Conservation (phyloP, 2,888 invertebrate genomes). For the Rotaria socialis region DNA sequence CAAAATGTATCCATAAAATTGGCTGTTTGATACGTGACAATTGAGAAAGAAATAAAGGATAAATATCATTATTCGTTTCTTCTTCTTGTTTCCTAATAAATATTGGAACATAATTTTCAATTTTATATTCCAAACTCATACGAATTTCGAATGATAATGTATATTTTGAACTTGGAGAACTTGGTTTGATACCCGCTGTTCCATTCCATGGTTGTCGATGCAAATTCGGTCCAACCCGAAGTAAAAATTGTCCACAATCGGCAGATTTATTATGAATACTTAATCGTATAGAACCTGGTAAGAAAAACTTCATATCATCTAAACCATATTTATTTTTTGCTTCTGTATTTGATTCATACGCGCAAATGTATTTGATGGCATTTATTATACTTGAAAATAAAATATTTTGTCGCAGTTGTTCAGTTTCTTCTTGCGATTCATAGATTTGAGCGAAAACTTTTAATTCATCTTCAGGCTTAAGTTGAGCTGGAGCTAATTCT, state of each 20-base stretch:
- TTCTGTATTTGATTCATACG: constrained; percentile 18
- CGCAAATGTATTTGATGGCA: not conserved
- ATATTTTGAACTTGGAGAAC: not conserved
- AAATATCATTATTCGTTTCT: not conserved
- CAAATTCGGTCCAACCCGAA: constrained; percentile 3
- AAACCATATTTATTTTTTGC: constrained; percentile 6
- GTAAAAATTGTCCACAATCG: not conserved
- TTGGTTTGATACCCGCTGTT: not conserved
- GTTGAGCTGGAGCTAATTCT: constrained; percentile 25
- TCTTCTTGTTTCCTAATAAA: not conserved
- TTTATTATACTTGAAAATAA: constrained; percentile 25
- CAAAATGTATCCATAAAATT: not conserved
- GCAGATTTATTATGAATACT: constrained; percentile 9
- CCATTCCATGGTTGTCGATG: constrained; percentile 19
- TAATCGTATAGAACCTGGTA: not conserved
- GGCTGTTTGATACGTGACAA: not conserved
- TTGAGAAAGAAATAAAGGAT: not conserved
- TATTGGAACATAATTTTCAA: not conserved
- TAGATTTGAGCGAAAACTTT: constrained; percentile 20
- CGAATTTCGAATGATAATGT: constrained; percentile 8
- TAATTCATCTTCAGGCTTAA: not conserved
- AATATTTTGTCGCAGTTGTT: not conserved
- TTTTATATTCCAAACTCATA: not conserved
- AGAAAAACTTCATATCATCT: not conserved
- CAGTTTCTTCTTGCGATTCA: not conserved